These are phyloP conservation scores for Lophochroa leadbeateri DNA, from an alignment of 2,113 vertebrate genomes.

Conservation along the genomic window DNA sequence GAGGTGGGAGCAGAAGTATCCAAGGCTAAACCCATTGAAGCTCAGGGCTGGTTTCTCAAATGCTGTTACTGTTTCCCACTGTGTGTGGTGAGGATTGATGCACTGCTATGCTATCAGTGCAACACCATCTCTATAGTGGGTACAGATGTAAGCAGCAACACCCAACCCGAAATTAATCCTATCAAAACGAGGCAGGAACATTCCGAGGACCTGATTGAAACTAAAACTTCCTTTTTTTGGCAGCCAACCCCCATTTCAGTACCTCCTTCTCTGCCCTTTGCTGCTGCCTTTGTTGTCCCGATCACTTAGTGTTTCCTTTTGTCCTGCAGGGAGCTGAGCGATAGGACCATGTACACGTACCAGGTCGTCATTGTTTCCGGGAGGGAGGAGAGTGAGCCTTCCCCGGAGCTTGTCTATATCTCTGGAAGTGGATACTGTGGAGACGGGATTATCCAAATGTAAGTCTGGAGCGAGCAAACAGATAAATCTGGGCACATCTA, in stretches of 20 bases:
- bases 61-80: too few relatives aligned
- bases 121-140: background rate
- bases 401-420: conserved; percentile 81
- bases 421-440: conserved; percentile 92
- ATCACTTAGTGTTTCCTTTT: background rate
- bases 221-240: background rate
- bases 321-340: conserved; percentile 81
- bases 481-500: background rate
- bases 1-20: background rate
- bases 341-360: conserved; percentile 83
- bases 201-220: background rate
- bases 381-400: conserved; percentile 85
- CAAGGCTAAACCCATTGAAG: background rate
- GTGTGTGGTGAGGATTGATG: rapidly evolving
- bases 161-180: background rate
- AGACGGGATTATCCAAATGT: conserved; percentile 93
- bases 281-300: background rate
- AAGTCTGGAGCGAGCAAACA: conserved; percentile 43
- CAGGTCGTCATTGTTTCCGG: conserved; percentile 83
- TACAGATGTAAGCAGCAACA: background rate
- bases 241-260: background rate
- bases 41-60: background rate
- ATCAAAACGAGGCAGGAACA: background rate
- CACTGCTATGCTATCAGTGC: rapidly evolving
- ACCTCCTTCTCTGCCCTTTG: background rate